Conservation (phyloP, 2,113 vertebrate species). For the Paralichthys olivaceus region DNA sequence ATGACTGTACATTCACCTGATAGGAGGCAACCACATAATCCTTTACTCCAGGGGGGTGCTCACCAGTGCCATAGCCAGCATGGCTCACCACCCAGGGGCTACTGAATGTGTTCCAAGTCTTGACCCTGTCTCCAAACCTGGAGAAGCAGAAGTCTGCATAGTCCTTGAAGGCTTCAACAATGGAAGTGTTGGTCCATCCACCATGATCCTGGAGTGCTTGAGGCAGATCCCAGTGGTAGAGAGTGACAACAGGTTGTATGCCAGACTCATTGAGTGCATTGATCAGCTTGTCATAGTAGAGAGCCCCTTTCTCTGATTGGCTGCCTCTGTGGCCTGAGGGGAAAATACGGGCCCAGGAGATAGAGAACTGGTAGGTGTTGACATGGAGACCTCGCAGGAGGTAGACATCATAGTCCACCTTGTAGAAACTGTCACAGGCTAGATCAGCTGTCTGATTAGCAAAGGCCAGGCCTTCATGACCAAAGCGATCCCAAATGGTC, state of each 20-base stretch:
- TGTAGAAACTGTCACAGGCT: constrained; percentile 93
- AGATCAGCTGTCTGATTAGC: constrained; percentile 85
- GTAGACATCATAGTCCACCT: constrained; percentile 88
- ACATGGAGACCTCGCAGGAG: constrained; percentile 87
- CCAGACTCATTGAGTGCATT: constrained; percentile 82
- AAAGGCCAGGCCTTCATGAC: constrained; percentile 68
- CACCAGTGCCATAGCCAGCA: constrained; percentile 91
- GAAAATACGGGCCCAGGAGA: constrained; percentile 95
- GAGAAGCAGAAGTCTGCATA: constrained; percentile 93
- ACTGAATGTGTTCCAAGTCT: constrained; percentile 94
- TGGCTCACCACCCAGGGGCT: constrained; percentile 95
- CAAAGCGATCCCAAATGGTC: constrained; percentile 90
- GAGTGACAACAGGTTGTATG: constrained; percentile 88
- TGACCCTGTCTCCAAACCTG: constrained; percentile 90
- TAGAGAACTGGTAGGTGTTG: constrained; percentile 91
- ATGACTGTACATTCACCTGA: constrained; percentile 80
- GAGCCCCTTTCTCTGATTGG: constrained; percentile 78
- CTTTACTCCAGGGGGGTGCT: constrained; percentile 87
- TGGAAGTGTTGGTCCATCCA: constrained; percentile 89
- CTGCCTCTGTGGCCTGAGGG: constrained; percentile 79
- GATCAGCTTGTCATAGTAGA: constrained; percentile 90
- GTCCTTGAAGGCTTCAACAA: constrained; percentile 86
- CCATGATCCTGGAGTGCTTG: constrained; percentile 88
- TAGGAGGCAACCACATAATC: constrained; percentile 89
- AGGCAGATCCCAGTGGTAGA: constrained; percentile 95